Conservation (phyloP, 92 coral and sea anemone species). For the Siderastrea siderea region DNA sequence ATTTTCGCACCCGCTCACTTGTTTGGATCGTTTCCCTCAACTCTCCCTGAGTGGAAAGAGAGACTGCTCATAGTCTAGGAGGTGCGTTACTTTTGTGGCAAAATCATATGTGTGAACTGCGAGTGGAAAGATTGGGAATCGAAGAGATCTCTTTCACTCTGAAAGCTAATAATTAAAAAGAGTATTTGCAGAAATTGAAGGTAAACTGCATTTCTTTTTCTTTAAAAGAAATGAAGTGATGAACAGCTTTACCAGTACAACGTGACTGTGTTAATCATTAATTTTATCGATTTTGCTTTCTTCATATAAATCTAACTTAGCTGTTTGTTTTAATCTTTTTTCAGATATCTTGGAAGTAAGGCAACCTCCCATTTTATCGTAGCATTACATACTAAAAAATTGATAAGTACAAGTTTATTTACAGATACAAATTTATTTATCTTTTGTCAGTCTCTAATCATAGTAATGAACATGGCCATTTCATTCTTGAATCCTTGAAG, state of each 20-base stretch:
- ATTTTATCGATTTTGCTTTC: no score
- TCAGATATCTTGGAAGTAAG: conserved; percentile 91
- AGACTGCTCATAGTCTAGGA: no score
- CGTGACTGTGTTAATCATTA: neutral
- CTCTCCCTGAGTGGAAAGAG: no score
- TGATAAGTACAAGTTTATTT: neutral
- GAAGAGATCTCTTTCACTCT: neutral
- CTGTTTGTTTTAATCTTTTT: neutral
- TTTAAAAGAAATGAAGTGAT: no score
- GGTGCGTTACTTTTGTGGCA: no score
- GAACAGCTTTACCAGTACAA: no score
- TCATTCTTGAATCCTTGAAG: neutral
- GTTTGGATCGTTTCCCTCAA: no score
- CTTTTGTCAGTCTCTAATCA: neutral
- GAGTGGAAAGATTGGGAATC: no score
- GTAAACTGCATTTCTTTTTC: no score
- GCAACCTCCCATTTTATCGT: conserved; percentile 86
- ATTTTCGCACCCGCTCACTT: no score
- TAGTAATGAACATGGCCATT: neutral
- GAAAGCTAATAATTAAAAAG: neutral
- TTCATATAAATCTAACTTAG: no score
- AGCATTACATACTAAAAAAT: conserved; percentile 9
- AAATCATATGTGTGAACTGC: no score
- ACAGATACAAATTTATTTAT: conserved; percentile 14
- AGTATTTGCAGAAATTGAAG: neutral